Evolutionary conservation across 2,888 invertebrate species (phyloP).

Genomic region (Atherix ibis): DNA sequence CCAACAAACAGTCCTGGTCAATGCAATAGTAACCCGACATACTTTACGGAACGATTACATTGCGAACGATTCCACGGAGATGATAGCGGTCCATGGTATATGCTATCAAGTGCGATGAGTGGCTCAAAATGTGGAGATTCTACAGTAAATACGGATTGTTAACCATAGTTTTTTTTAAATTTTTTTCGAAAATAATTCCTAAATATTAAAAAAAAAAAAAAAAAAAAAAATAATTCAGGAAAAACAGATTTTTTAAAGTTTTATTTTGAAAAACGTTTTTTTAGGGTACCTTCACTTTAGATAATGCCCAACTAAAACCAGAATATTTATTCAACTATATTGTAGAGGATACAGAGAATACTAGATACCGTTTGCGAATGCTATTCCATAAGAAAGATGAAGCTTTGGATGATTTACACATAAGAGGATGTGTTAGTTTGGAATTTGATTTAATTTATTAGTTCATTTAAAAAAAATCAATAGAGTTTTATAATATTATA

Average conservation of each 20-base stretch:
- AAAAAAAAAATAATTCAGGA: too few relatives aligned
- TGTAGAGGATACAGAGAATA: slow-evolving; percentile 4
- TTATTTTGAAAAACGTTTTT: slow-evolving; percentile 15
- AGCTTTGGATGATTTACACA: slow-evolving; percentile 2
- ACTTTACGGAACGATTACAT: slow-evolving; percentile 9
- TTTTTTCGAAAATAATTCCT: too few relatives aligned
- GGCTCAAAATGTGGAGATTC: slow-evolving; percentile 16
- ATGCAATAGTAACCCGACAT: slow-evolving; percentile 9
- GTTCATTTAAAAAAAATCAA: too few relatives aligned
- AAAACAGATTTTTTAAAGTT: too few relatives aligned
- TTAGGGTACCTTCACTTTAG: slow-evolving; percentile 10
- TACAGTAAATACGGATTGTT: slow-evolving; percentile 15
- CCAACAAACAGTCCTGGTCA: slow-evolving; percentile 3
- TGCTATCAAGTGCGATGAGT: slow-evolving; percentile 12
- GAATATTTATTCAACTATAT: slow-evolving; percentile 11
- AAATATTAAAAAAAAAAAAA: too few relatives aligned
- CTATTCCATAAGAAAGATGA: slow-evolving; percentile 11
- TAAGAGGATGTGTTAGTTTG: slow-evolving; percentile 9
- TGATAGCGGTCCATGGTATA: slow-evolving; percentile 13
- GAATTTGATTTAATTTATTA: too few relatives aligned
- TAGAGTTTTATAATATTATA: too few relatives aligned
- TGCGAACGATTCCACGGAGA: slow-evolving; percentile 12
- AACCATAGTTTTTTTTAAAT: too few relatives aligned
- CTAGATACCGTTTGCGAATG: slow-evolving; percentile 9
- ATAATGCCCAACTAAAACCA: slow-evolving; percentile 7